Evolutionary conservation across 2,888 invertebrate species (phyloP).

Genomic region (Caenorhabditis sp.): DNA sequence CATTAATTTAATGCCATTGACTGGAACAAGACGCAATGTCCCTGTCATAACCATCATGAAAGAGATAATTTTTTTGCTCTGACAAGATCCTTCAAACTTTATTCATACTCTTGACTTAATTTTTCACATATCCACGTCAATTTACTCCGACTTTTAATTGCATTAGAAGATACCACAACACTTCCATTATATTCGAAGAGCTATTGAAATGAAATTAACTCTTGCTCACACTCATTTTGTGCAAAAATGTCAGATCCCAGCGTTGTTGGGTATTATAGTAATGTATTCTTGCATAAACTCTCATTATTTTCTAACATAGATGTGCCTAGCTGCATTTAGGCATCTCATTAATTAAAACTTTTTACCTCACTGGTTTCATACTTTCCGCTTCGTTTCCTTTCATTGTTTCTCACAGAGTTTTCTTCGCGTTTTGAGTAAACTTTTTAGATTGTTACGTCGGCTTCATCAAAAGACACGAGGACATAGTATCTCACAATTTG

Average conservation of each 20-base stretch:
- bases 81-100: background rate
- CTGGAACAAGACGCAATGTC: background rate
- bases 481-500: slow-evolving; percentile 30
- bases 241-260: too few species aligned
- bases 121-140: background rate
- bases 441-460: slow-evolving; percentile 14
- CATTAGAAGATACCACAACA: slow-evolving; percentile 16
- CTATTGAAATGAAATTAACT: slow-evolving; percentile 54
- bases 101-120: background rate
- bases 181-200: slow-evolving; percentile 42
- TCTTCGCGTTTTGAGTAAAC: background rate
- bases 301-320: too few species aligned
- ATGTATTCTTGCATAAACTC: too few species aligned
- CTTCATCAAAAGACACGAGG: slow-evolving; percentile 35
- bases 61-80: background rate
- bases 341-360: slow-evolving; percentile 42
- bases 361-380: slow-evolving; percentile 41
- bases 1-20: background rate
- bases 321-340: too few species aligned
- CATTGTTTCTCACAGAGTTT: slow-evolving; percentile 5
- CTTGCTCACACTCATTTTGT: background rate
- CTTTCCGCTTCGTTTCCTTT: slow-evolving; percentile 38
- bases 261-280: too few species aligned
- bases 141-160: slow-evolving; percentile 22
- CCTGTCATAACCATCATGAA: slow-evolving; percentile 21